phyloP scores from a whole-genome alignment of 2,888 invertebrate species.

The Drosophila helvetica region DNA sequence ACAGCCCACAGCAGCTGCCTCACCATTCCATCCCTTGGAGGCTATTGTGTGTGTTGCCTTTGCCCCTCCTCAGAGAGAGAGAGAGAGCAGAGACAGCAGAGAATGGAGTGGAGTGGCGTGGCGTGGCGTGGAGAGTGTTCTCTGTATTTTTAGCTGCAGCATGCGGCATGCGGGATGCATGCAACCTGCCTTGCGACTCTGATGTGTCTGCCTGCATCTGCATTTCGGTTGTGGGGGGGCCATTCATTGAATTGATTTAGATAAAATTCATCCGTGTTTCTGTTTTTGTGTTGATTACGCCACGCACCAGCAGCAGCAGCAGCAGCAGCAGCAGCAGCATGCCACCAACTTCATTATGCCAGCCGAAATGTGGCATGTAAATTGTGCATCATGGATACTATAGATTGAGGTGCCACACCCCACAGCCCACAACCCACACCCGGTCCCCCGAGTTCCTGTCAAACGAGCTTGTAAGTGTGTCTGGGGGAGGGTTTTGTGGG shows the following conservation, averaged over 20 bases:
- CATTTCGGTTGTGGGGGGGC: slow-evolving; percentile 42
- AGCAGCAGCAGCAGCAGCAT: slow-evolving; percentile 21
- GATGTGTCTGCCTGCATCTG: slow-evolving; percentile 25
- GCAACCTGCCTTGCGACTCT: slow-evolving; percentile 20
- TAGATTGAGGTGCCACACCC: slow-evolving; percentile 36
- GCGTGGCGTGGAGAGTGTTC: slow-evolving; percentile 27
- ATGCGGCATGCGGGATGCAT: slow-evolving; percentile 54
- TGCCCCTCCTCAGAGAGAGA: slow-evolving; percentile 12
- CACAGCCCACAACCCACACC: background rate
- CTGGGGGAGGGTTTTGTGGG: background rate
- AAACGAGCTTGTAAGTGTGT: slow-evolving; percentile 43
- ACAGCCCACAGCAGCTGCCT: slow-evolving; percentile 26
- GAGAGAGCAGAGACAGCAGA: background rate
- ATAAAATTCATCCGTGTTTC: slow-evolving; percentile 64
- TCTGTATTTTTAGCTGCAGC: slow-evolving; percentile 60
- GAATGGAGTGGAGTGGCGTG: too few species aligned
- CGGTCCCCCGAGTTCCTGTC: slow-evolving; percentile 20
- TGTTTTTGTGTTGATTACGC: slow-evolving; percentile 47
- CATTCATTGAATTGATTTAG: slow-evolving; percentile 76
- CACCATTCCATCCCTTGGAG: slow-evolving; percentile 2
- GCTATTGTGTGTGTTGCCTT: slow-evolving; percentile 33
- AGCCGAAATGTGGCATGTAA: slow-evolving; percentile 31
- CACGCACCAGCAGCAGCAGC: slow-evolving; percentile 19
- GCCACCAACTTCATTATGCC: slow-evolving; percentile 40
- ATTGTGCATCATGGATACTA: slow-evolving; percentile 32